phyloP scores from a whole-genome alignment of 2,113 vertebrate species.

The Hemicordylus capensis region DNA sequence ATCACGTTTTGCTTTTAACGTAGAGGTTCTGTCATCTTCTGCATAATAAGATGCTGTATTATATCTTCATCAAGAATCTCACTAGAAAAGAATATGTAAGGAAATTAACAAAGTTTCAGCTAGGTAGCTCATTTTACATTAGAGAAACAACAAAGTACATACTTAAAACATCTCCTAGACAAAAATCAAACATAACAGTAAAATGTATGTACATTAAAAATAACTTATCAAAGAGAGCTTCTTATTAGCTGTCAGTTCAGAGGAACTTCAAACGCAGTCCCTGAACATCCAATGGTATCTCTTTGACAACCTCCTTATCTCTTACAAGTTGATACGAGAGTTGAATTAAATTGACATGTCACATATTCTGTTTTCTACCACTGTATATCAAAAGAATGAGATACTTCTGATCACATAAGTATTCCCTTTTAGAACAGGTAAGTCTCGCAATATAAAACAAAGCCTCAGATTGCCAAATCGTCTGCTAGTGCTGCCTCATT shows the following conservation, averaged over 20 bases:
- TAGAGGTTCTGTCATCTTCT: slow-evolving; percentile 45
- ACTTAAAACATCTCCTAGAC: slow-evolving; percentile 18
- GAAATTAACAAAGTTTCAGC: slow-evolving; percentile 27
- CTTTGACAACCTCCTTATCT: slow-evolving; percentile 67
- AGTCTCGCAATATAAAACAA: slow-evolving; percentile 64
- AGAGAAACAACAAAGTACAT: slow-evolving; percentile 8
- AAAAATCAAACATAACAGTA: slow-evolving; percentile 27
- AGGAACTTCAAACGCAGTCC: slow-evolving; percentile 56
- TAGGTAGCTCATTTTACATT: neutral
- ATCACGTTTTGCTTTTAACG: slow-evolving; percentile 43
- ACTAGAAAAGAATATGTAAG: slow-evolving; percentile 8
- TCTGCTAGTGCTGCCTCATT: slow-evolving; percentile 43
- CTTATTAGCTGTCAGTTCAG: slow-evolving; percentile 53
- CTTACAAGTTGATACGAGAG: slow-evolving; percentile 57
- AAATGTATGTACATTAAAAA: slow-evolving; percentile 19
- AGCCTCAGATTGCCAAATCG: slow-evolving; percentile 37
- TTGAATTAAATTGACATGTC: slow-evolving; percentile 66
- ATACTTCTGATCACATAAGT: slow-evolving; percentile 55
- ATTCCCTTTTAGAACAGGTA: slow-evolving; percentile 62
- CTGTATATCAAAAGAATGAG: slow-evolving; percentile 66
- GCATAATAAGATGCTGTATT: slow-evolving; percentile 31
- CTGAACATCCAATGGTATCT: slow-evolving; percentile 42
- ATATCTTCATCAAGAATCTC: slow-evolving; percentile 12
- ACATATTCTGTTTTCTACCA: slow-evolving; percentile 59
- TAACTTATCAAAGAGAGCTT: slow-evolving; percentile 44